Base-by-base conservation (phyloP, 2,888 invertebrate genomes). In the Tribolium freemani region DNA sequence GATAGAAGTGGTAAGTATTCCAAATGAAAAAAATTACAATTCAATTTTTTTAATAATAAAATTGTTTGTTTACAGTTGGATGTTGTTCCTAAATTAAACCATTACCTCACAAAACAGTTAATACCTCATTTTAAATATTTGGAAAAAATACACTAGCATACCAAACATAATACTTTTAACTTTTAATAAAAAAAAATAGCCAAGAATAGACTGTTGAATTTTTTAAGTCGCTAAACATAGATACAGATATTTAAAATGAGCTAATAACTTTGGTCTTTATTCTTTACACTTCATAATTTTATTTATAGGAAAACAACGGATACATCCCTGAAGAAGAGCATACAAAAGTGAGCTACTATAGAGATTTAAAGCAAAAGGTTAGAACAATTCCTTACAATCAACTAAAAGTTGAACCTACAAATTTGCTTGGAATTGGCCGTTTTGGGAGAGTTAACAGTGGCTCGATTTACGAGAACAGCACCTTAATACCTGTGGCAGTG, bases 381-480 rank as follows among this genome's bases (percentile, higher is more conserved):
- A 93, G 93, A 90, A 91, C 90, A 72, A 91, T 93, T 80, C 93
- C 94, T 0, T 89, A 92, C 75, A 93, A 91, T 81, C 89, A 91
- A 56, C 86, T 96, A 74, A 93, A 93, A 50, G 89, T 95, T 60
- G 93, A 93, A 80, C 90, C 91, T 1, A 81, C 83, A 3, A 89
- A 91, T 82, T 87, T 94, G 16, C 87, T 94, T 48, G 93, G 93
- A 0, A 88, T 92, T 6, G 96, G 96, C 21, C 91, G 90, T 82
- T 96, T 93, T 85, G 96, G 96, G 0, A 91, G 92, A 76, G 92
- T 95, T 30, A 92, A 93, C 11, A 91, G 89, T 77, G 95, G 93
- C 0, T 90, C 89, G 66, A 88, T 95, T 0, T 89, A 90, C 74
- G 91, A 91, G 80, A 90, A 91, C 71, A 89, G 89, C 5, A 86